Evolutionary conservation across 2,113 vertebrate species (phyloP).

Genomic region (Pycnonotus jocosus): DNA sequence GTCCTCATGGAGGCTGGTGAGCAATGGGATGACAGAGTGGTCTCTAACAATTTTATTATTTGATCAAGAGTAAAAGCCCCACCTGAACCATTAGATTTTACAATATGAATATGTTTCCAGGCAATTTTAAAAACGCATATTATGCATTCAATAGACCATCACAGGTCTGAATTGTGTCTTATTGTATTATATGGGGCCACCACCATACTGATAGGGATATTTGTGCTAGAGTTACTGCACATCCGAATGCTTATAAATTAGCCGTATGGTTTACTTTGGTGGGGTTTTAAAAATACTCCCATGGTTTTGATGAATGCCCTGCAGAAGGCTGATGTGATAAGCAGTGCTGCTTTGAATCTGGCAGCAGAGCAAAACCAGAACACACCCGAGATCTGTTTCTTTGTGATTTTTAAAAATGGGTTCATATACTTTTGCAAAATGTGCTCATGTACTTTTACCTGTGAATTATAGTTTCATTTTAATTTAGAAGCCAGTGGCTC

Average conservation of each 20-base stretch:
- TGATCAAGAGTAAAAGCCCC: constrained; percentile 68
- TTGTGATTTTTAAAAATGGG: background rate
- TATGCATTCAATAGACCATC: constrained; percentile 58
- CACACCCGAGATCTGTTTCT: background rate
- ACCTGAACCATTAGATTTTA: constrained; percentile 69
- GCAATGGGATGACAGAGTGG: constrained; percentile 64
- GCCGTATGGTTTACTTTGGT: constrained; percentile 2
- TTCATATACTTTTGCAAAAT: background rate
- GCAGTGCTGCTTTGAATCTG: background rate
- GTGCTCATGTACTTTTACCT: background rate
- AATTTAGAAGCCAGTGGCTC: background rate
- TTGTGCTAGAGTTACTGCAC: constrained; percentile 12
- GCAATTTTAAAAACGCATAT: constrained; percentile 68
- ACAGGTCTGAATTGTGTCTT: constrained; percentile 61
- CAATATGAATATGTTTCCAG: constrained; percentile 67
- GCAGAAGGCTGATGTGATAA: background rate
- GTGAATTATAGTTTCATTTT: background rate
- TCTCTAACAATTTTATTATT: constrained; percentile 75
- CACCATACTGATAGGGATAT: constrained; percentile 15
- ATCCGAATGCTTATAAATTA: constrained; percentile 18
- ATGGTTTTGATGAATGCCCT: background rate
- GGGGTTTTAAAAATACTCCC: background rate
- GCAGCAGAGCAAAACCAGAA: background rate
- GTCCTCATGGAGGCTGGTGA: constrained; percentile 42
- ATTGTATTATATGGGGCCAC: constrained; percentile 12